Evolutionary conservation across 2,888 invertebrate species (phyloP), one percentile per base, ranked within the genome.

Genomic region (Drosophila cracens): DNA sequence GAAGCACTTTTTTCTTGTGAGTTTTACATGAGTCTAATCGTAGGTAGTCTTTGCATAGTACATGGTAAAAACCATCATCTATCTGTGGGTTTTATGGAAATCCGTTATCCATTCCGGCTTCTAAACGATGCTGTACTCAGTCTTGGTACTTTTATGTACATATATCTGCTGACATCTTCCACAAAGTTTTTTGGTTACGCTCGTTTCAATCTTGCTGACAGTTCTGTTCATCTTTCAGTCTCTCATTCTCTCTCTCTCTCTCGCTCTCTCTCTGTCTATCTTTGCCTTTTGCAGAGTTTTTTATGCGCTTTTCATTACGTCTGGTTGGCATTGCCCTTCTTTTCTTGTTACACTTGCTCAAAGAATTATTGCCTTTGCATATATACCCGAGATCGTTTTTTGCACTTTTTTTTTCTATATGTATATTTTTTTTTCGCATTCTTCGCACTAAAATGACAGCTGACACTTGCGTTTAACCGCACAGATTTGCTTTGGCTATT

Each of bases 391-490:
- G 43, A 53, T 69, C 65, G 59, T 36, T 65, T 58, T 74, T 34
- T 62, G 18, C 60, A 27, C 48, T 25, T 29, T 53, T 31, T 36
- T 68, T 13, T 13, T 16, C 5, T 4, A 25, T 34, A 8, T n/a
- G 11, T 21, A 16, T 11, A 18, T 25, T 65, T 63, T 70, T 58
- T 56, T 51, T 54, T 70, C 68, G 52, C 71, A 70, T 66, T 65
- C 59, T 43, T 64, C 77, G 76, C 83, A 74, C 83, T 77, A 79
- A 89, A 89, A 87, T 87, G 88, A 87, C 88, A 89, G 87, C 87
- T 89, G 88, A 88, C 88, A 88, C 88, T 88, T 88, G 88, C 76
- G 87, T 84, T 85, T 83, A 87, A 88, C 88, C 88, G 84, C 87
- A 86, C 80, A 87, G 88, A 89, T 87, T 88, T 88, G 87, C 87